Evolutionary conservation across 2,113 vertebrate genomes (phyloP).

Genomic region (Rissa tridactyla): DNA sequence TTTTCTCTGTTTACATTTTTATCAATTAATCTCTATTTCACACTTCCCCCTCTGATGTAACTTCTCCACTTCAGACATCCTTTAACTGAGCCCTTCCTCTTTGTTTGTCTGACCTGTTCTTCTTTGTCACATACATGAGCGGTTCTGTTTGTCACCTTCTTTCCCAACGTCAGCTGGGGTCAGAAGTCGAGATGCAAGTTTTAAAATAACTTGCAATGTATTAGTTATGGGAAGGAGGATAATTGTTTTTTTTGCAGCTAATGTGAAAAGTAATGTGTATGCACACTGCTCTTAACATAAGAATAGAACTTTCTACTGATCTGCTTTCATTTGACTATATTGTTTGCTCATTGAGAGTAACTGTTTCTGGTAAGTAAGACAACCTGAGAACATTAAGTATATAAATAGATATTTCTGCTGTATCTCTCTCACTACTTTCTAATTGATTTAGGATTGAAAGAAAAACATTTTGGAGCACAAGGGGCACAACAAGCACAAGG

Average conservation of each 20-base stretch:
- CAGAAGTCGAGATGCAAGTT: background rate
- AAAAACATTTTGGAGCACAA: background rate
- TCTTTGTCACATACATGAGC: fast-evolving
- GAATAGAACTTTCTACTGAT: background rate
- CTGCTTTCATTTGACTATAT: background rate
- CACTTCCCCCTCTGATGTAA: background rate
- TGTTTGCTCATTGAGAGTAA: background rate
- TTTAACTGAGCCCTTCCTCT: background rate
- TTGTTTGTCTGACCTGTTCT: background rate
- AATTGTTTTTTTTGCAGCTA: background rate
- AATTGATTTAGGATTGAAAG: background rate
- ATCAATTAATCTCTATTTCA: background rate
- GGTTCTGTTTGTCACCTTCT: background rate
- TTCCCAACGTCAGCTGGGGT: background rate
- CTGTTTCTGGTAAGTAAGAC: background rate
- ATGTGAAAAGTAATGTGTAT: background rate
- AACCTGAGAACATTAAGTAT: background rate
- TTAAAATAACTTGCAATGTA: background rate
- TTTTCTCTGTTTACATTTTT: background rate
- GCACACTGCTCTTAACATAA: background rate
- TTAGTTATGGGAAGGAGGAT: background rate
- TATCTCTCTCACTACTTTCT: background rate
- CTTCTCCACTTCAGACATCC: background rate
- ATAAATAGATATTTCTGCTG: background rate
- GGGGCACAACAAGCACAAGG: background rate